Conservation (phyloP, 2,797 vertebrate genomes). For the Microctenopoma stevenorrisi region DNA sequence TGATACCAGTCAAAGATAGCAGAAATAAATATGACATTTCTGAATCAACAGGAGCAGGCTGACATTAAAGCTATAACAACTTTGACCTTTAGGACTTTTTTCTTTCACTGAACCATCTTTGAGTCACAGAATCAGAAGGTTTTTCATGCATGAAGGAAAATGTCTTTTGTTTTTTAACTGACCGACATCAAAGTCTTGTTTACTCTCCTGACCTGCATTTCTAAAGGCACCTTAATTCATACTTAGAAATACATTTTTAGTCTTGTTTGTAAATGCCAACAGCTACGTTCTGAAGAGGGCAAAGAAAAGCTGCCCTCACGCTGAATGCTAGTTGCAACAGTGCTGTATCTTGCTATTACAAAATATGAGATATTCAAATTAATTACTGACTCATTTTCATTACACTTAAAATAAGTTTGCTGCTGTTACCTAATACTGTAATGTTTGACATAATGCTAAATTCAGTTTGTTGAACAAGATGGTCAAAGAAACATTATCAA, state of each 20-base stretch:
- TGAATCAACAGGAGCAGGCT: not conserved
- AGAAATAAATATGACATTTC: not conserved
- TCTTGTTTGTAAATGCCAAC: not conserved
- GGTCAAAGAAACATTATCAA: not conserved
- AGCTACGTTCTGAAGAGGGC: not conserved
- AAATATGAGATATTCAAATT: not conserved
- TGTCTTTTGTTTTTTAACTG: too few relatives aligned
- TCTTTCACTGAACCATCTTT: constrained; percentile 2
- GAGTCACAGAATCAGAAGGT: too few relatives aligned
- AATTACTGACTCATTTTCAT: not conserved
- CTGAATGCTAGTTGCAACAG: not conserved
- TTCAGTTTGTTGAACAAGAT: not conserved
- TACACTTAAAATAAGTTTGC: not conserved
- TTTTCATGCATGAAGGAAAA: too few relatives aligned
- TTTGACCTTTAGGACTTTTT: not conserved
- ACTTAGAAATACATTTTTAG: not conserved
- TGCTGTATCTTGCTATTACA: not conserved
- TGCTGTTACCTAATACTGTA: not conserved
- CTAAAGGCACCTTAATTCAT: not conserved
- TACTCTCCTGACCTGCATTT: not conserved
- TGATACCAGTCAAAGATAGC: not conserved
- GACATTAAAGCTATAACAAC: not conserved
- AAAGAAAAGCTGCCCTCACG: not conserved
- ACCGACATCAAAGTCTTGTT: not conserved
- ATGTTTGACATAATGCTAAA: not conserved